Evolutionary conservation across 2,113 vertebrate species (phyloP), one percentile per base, ranked within the genome.

Genomic region (Cricetomys ansorgei): DNA sequence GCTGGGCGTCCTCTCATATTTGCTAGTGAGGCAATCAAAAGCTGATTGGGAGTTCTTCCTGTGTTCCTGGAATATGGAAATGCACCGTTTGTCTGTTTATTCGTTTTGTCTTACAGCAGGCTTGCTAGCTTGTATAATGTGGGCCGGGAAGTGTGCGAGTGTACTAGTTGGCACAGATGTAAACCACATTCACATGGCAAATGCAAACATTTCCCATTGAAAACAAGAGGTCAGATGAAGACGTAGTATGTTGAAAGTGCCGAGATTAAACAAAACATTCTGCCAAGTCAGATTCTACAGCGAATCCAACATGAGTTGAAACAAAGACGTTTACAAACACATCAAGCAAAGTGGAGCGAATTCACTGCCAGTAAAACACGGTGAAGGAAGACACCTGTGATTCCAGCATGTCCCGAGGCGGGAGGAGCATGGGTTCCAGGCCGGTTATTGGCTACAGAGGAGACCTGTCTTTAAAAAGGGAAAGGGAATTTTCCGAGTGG

Each of bases 171-270:
- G 80, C 62, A 59, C 62, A 23, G 69, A 88, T 19, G 4, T 53
- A 92, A 92, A 77, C 29, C 53, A 55, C 19, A 45, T 55, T 64
- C 40, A 48, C 59, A 65, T 5, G 88, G 53, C 21, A 87, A 86
- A 92, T 45, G 79, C 73, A 77, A 92, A 75, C 37, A 25, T 16
- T 45, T 91, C 1, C 21, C 72, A 50, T 37, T 7, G 37, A 67
- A 70, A 86, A 88, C 89, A 84, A 7, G 31, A 79, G 69, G 64
- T 29, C 25, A 43, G 45, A 94, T 87, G 40, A 89, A 96, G 92
- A 91, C 17, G 27, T 17, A 73, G 2, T 75, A 53, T 89, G 40
- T 92, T 83, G 50, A 80, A 45, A 90, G 40, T 65, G 15, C 57
- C 75, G 48, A 90, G 87, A 65, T 43, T 77, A 50, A 55, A 70